Percentiles rank a stretch among this genome's conserved stretches.
phyloP scores from a whole-genome alignment of 2,888 invertebrate genomes.

The Luperina nickerlii region DNA sequence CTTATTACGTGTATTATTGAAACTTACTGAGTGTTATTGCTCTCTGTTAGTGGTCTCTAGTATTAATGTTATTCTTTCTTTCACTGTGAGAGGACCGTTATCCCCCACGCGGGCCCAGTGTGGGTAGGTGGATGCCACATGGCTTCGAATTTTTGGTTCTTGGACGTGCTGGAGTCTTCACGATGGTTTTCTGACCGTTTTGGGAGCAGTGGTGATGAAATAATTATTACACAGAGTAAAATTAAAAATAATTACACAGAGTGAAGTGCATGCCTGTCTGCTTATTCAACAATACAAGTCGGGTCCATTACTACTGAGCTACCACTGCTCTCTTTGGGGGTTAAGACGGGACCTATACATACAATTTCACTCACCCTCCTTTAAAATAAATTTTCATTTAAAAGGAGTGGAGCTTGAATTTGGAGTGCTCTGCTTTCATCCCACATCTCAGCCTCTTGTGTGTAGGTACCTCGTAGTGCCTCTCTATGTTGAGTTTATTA shows the following conservation, averaged over 20 bases:
- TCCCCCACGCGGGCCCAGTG: background rate
- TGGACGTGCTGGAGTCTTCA: too few relatives aligned
- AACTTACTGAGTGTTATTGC: background rate
- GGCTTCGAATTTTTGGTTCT: background rate
- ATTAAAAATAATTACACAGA: too few relatives aligned
- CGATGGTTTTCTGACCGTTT: background rate
- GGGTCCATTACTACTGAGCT: too few relatives aligned
- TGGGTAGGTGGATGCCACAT: background rate
- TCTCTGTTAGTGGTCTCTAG: background rate
- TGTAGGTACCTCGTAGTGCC: too few relatives aligned
- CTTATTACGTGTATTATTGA: slow-evolving; percentile 17
- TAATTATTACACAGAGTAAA: too few relatives aligned
- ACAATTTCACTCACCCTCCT: background rate
- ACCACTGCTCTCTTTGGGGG: too few relatives aligned
- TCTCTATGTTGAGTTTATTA: too few relatives aligned
- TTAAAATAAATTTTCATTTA: background rate
- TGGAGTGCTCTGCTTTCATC: background rate
- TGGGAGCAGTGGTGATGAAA: background rate
- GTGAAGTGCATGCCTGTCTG: too few relatives aligned
- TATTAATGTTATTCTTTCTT: background rate
- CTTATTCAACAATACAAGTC: too few relatives aligned
- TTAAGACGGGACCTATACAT: too few relatives aligned
- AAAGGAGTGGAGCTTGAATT: background rate
- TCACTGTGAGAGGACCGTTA: background rate
- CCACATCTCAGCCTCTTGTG: background rate